Evolutionary conservation across 2,797 vertebrate species (phyloP), one percentile per base, ranked within the genome.

Genomic region (Peromyscus melanophrys): DNA sequence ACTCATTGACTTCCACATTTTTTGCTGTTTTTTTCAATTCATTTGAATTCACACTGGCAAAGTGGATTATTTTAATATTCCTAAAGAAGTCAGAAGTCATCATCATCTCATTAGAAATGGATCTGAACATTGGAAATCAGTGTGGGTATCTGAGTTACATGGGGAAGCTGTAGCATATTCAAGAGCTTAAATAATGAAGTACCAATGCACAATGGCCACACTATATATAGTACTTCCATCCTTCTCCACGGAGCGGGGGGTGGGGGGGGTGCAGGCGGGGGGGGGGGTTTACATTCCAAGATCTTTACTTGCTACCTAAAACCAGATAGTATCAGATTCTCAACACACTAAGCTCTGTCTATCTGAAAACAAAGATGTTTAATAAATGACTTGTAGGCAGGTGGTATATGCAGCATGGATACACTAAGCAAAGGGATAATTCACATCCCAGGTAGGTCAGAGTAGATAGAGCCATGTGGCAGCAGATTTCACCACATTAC

Each of bases 1-100:
- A 55, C 25, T 95, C 86, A 94, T 96, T 97, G 96, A 90, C 83
- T n/a, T 96, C 19, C 95, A 82, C 67, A 94, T 90, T 94, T 87
- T 65, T 86, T 63, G 90, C 96, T 65, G 52, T 55, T 71, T 67
- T 67, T 46, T 73, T 65, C 92, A 92, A 87, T 96, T 97, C 37
- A 96, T 87, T 67, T 92, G 89, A 96, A 92, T 43, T 92, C 69
- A 93, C 61, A 34, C 23, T 65, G 63, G 31, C 76, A 52, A 96
- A 57, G 78, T 81, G 94, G 94, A 96, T 89, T 65, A 37, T 96
- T 97, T 97, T 92, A 95, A 52, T 55, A 73, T n/a, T 57, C 49
- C 21, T 0, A 86, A 92, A 89, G 88, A 71, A 46, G 43, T 31
- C 92, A 97, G 67, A 96, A 81, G 17, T 61, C 23, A n/a, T 65